A percentile compares a stretch with the other conserved stretches of the same genome.
phyloP scores from a whole-genome alignment of 2,888 invertebrate genomes.

The Sceliomorpha sp. region DNA sequence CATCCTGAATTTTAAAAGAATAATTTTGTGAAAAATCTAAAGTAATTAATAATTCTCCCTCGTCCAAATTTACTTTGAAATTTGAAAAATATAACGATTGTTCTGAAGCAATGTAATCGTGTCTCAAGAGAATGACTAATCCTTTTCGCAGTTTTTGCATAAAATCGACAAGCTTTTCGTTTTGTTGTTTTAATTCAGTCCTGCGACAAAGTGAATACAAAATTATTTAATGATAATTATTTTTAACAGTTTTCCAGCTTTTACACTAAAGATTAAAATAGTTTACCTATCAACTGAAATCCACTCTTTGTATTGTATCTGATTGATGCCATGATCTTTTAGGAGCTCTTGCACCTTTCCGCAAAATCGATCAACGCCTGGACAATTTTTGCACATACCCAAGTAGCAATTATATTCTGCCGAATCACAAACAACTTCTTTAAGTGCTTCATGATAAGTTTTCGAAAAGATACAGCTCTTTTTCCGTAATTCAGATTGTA shows the following conservation, averaged over 20 bases:
- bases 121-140: conserved; percentile 9
- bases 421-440: not conserved
- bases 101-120: conserved; percentile 11
- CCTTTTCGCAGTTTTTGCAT: conserved; percentile 3
- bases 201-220: conserved; percentile 6
- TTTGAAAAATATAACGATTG: conserved; percentile 14
- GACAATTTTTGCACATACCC: conserved; percentile 10
- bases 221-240: conserved; percentile 1
- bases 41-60: conserved; percentile 12
- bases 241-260: too few species aligned
- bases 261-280: too few species aligned
- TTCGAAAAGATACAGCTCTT: not conserved
- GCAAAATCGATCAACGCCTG: conserved; percentile 13
- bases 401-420: not conserved
- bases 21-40: conserved; percentile 27
- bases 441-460: conserved; percentile 5
- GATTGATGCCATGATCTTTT: conserved; percentile 3
- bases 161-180: conserved; percentile 8
- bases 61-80: conserved; percentile 9
- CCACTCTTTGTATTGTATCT: conserved; percentile 13
- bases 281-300: conserved; percentile 21
- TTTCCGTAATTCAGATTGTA: not conserved
- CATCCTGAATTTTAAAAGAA: conserved; percentile 20
- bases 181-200: conserved; percentile 10
- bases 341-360: conserved; percentile 8